These are phyloP conservation scores for Deilephila porcellus DNA, from an alignment of 2,888 invertebrate species.

Conservation along the genomic window DNA sequence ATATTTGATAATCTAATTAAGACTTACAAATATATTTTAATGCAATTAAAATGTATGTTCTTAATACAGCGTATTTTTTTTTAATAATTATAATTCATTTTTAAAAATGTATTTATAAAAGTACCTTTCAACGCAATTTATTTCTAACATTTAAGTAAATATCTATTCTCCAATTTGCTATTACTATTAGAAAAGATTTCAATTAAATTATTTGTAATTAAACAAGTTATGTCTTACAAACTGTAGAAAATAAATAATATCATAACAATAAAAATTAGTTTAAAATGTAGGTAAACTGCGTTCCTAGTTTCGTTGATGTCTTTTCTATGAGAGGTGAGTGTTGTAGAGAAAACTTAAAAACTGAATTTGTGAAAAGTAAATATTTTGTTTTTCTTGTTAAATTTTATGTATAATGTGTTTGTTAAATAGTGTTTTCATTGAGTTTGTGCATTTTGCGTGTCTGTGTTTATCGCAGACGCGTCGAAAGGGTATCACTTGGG, in stretches of 20 bases:
- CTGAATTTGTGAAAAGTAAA: neutral
- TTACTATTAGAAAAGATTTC: constrained; percentile 7
- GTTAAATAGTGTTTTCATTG: neutral
- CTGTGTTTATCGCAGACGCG: neutral
- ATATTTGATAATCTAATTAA: too few species aligned
- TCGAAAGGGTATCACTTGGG: constrained; percentile 49
- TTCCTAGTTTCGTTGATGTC: constrained; percentile 54
- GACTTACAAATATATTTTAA: too few species aligned
- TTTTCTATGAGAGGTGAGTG: constrained; percentile 46
- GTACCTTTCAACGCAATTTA: neutral
- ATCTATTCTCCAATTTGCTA: neutral
- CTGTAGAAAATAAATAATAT: neutral
- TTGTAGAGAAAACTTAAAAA: neutral
- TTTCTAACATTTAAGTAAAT: neutral
- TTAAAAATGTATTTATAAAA: neutral
- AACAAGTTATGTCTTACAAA: neutral
- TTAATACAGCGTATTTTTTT: too few species aligned
- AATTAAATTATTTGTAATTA: constrained; percentile 3
- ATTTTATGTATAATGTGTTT: neutral
- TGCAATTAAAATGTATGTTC: too few species aligned
- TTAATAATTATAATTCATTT: too few species aligned
- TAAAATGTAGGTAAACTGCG: neutral
- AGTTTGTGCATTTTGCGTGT: neutral
- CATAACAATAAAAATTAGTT: neutral
- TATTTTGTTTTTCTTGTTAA: neutral